Percentiles rank a stretch among this genome's conserved stretches.
These are phyloP conservation scores for Okapia johnstoni DNA, from an alignment of 2,113 vertebrate species.

Conservation along the genomic window DNA sequence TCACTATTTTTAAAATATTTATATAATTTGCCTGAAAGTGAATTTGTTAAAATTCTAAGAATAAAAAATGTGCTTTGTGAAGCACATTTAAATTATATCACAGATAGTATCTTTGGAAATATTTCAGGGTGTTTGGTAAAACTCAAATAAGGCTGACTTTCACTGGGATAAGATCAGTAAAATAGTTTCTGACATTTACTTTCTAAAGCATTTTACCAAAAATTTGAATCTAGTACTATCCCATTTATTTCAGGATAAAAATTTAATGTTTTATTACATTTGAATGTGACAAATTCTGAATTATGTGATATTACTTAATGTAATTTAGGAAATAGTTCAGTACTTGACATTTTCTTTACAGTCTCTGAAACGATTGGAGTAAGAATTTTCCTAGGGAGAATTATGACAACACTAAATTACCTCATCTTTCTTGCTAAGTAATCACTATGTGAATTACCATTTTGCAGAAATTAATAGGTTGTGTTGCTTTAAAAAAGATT, in stretches of 20 bases:
- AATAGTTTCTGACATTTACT: constrained; percentile 2
- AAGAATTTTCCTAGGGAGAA: neutral
- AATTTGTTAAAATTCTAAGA: neutral
- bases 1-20: neutral
- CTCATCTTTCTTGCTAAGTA: neutral
- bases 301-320: neutral
- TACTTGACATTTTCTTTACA: constrained; percentile 14
- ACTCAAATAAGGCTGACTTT: neutral
- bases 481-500: neutral
- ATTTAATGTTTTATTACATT: constrained; percentile 41
- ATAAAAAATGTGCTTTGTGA: neutral
- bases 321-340: neutral
- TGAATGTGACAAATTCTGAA: neutral
- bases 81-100: neutral
- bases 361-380: neutral
- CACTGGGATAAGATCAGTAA: neutral
- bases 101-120: neutral
- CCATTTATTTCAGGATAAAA: constrained; percentile 7
- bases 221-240: neutral
- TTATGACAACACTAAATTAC: neutral
- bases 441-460: neutral
- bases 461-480: neutral
- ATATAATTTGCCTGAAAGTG: neutral
- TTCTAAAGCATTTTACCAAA: constrained; percentile 21
- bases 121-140: neutral